These are phyloP conservation scores for Ophion ellenae DNA, from an alignment of 2,888 invertebrate genomes.

Conservation along the genomic window DNA sequence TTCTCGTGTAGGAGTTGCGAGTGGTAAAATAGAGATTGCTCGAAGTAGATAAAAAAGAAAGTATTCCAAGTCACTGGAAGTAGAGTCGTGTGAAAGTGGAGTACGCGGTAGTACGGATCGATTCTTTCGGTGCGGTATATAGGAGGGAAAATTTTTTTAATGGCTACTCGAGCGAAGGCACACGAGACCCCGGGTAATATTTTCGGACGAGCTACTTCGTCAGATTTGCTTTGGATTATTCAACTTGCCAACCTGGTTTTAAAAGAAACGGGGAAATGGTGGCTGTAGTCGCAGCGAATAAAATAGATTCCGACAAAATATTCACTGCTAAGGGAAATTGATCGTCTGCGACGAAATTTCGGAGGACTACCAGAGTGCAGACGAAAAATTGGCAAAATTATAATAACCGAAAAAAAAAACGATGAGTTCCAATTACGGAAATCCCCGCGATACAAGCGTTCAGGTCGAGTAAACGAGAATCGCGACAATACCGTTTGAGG, in stretches of 20 bases:
- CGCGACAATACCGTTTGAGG: no score
- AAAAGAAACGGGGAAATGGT: no score
- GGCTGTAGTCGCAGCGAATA: no score
- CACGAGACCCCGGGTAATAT: not conserved
- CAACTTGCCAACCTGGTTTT: no score
- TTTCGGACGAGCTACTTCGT: not conserved
- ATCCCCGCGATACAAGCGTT: not conserved
- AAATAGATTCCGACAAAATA: no score
- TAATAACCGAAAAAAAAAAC: not conserved
- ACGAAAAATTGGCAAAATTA: not conserved
- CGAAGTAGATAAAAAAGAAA: constrained; percentile 29
- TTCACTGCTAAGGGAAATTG: no score
- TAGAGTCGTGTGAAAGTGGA: constrained; percentile 31
- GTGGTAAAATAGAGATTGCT: constrained; percentile 6
- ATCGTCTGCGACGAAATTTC: no score
- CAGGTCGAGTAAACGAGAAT: not conserved
- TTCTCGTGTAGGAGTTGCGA: constrained; percentile 17
- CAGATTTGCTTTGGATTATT: not conserved
- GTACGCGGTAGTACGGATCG: constrained; percentile 38
- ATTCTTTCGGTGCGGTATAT: constrained; percentile 17
- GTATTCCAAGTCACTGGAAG: constrained; percentile 25
- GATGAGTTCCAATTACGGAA: not conserved
- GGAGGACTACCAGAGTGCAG: no score
- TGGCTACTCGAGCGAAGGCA: not conserved
- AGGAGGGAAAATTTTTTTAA: constrained; percentile 15